Evolutionary conservation across 2,888 invertebrate species (phyloP).

Genomic region (Leptinotarsa peninsularis): DNA sequence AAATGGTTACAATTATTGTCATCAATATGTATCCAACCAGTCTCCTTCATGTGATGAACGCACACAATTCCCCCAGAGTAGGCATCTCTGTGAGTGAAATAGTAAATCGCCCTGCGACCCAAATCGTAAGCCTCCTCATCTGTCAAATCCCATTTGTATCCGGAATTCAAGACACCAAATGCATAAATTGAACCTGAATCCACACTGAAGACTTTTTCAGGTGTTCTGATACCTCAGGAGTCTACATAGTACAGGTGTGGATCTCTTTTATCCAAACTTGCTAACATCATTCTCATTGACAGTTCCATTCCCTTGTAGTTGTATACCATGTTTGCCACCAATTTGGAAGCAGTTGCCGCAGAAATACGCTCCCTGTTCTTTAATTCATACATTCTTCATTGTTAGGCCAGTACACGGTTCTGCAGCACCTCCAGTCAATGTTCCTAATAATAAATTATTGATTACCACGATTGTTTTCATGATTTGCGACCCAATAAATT

Average conservation of each 20-base stretch:
- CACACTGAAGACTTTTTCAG: constrained; percentile 94
- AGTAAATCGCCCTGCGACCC: constrained; percentile 94
- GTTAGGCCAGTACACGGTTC: constrained; percentile 95
- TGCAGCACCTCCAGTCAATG: constrained; percentile 99
- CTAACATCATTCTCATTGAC: constrained; percentile 97
- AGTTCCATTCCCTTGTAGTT: constrained; percentile 98
- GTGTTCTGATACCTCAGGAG: constrained; percentile 93
- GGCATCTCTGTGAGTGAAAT: constrained; percentile 97
- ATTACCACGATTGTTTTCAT: constrained; percentile 98
- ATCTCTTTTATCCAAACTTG: constrained; percentile 94
- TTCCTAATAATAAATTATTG: constrained; percentile 92
- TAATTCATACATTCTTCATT: constrained; percentile 95
- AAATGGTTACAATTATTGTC: constrained; percentile 81
- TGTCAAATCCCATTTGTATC: constrained; percentile 87
- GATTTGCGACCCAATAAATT: constrained; percentile 93
- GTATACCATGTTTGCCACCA: constrained; percentile 98
- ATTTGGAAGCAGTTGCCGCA: constrained; percentile 98
- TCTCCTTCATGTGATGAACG: constrained; percentile 92
- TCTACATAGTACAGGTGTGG: constrained; percentile 98
- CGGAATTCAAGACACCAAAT: constrained; percentile 94
- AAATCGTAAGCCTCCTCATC: constrained; percentile 95
- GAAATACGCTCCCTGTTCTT: constrained; percentile 96
- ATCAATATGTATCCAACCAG: constrained; percentile 94
- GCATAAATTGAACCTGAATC: constrained; percentile 98
- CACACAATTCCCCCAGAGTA: constrained; percentile 96